These are phyloP conservation scores for Trididemnum clinides DNA, from an alignment of 23 tunicate genomes.

Conservation along the genomic window DNA sequence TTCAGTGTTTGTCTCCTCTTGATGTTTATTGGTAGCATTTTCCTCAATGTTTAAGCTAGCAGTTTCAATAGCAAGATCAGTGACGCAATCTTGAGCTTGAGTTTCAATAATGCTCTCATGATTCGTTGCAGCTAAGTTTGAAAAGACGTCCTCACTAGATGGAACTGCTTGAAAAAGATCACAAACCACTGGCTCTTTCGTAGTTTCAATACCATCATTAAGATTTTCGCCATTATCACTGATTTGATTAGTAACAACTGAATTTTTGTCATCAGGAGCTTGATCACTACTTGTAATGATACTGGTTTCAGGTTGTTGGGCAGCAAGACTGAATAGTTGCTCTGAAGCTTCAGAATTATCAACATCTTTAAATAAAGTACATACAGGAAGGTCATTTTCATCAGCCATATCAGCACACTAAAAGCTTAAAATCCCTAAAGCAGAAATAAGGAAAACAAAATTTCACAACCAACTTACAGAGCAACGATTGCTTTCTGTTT, in stretches of 20 bases:
- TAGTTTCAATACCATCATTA: no score
- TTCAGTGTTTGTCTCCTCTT: no score
- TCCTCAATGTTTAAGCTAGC: no score
- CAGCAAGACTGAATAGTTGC: not conserved
- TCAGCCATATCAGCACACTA: no score
- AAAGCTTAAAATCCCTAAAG: no score
- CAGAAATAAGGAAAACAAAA: no score
- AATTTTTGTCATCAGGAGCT: not conserved
- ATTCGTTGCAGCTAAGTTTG: not conserved
- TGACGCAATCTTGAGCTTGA: not conserved
- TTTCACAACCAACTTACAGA: no score
- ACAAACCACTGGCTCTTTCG: slow-evolving; percentile 25
- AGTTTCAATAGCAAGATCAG: no score
- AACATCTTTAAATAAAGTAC: slow-evolving; percentile 61
- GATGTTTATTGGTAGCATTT: no score
- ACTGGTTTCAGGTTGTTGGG: not conserved
- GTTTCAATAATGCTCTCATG: not conserved
- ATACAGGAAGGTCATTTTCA: slow-evolving; percentile 54
- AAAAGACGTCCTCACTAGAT: slow-evolving; percentile 47
- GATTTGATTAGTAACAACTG: not conserved
- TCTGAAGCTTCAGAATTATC: not conserved
- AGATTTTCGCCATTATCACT: not conserved
- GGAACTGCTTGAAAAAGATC: slow-evolving; percentile 46
- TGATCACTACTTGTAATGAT: not conserved
- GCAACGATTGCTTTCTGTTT: no score